Conservation (phyloP, 1,140 invertebrate genomes). For the Bombus waltoni region DNA sequence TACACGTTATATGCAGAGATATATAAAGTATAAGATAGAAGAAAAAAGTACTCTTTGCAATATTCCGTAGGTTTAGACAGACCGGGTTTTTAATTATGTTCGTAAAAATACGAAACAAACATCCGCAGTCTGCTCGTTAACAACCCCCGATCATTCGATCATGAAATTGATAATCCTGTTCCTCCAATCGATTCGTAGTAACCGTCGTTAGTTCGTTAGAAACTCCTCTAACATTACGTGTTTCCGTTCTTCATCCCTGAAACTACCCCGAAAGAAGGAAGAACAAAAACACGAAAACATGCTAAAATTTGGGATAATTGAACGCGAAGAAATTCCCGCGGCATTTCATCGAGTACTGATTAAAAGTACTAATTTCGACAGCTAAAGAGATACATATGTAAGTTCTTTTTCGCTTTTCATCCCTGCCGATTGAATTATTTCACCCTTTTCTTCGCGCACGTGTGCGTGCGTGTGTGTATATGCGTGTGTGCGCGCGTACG, state of each 20-base stretch:
- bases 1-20: background rate
- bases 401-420: constrained; percentile 18
- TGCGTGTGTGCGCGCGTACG: background rate
- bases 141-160: constrained; percentile 11
- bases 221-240: background rate
- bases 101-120: background rate
- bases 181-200: constrained; percentile 57
- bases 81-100: too few relatives aligned
- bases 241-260: constrained; percentile 1
- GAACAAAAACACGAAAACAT: background rate
- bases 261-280: background rate
- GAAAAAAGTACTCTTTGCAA: too few relatives aligned
- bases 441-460: background rate
- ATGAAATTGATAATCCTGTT: constrained; percentile 48
- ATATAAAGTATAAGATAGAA: too few relatives aligned
- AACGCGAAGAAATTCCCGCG: background rate
- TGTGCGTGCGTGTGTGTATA: background rate
- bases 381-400: background rate
- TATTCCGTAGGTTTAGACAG: too few relatives aligned
- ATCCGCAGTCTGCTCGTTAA: background rate
- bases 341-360: background rate
- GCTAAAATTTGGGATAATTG: background rate
- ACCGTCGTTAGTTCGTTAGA: constrained; percentile 29
- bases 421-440: constrained; percentile 23
- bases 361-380: background rate